A percentile compares a stretch with the other conserved stretches of the same genome.
phyloP scores from a whole-genome alignment of 2,888 invertebrate species.

The Leucophenga maculata region DNA sequence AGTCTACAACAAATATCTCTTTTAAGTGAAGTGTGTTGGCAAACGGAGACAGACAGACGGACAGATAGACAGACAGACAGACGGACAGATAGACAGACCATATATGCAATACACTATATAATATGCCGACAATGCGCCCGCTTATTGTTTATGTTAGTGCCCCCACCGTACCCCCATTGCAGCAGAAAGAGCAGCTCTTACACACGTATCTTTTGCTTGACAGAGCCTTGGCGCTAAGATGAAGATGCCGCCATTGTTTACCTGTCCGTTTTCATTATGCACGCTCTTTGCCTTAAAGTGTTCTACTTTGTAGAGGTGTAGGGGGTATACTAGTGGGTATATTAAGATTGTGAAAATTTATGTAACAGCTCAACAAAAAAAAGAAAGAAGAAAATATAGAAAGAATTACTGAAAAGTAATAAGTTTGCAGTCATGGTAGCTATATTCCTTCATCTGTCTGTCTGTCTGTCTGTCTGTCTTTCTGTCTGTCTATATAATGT shows the following conservation, averaged over 20 bases:
- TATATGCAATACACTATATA: too few relatives aligned
- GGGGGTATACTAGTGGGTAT: too few relatives aligned
- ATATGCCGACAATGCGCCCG: not conserved
- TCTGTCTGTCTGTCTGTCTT: too few relatives aligned
- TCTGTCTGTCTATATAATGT: too few relatives aligned
- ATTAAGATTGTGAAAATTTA: too few relatives aligned
- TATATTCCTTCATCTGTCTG: too few relatives aligned
- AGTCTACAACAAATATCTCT: not conserved
- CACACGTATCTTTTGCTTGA: not conserved
- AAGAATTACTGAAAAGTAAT: too few relatives aligned
- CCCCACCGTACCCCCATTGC: too few relatives aligned
- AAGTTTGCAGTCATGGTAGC: too few relatives aligned
- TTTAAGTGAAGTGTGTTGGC: not conserved
- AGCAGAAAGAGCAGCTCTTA: not conserved
- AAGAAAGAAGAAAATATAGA: too few relatives aligned
- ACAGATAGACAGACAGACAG: not conserved
- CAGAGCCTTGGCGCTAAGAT: too few relatives aligned
- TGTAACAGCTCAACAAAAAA: too few relatives aligned
- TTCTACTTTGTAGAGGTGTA: not conserved
- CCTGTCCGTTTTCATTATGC: constrained; percentile 56
- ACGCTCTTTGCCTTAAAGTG: not conserved
- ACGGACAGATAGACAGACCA: not conserved
- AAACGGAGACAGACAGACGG: not conserved
- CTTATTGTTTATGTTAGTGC: not conserved
- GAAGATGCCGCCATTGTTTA: constrained; percentile 23